Evolutionary conservation across 2,888 invertebrate species (phyloP).

Genomic region (Epinotia bilunana): DNA sequence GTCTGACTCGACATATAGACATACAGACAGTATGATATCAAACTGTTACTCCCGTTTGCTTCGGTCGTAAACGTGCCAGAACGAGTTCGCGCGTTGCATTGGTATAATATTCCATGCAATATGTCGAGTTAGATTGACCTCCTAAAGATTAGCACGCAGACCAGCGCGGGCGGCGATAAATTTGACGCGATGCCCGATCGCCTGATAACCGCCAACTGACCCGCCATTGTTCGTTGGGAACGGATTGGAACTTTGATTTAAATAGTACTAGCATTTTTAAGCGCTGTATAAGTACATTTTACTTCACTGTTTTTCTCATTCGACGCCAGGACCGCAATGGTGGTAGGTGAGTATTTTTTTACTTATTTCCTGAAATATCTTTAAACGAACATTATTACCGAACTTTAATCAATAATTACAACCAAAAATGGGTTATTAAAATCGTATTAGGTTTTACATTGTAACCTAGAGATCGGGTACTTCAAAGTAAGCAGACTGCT

Average conservation of each 20-base stretch:
- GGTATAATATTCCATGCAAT: background rate
- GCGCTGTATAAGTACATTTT: conserved; percentile 1
- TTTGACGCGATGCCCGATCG: conserved; percentile 75
- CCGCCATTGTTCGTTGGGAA: conserved; percentile 72
- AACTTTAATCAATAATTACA: no score
- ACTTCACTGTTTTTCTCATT: background rate
- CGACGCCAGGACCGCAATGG: no score
- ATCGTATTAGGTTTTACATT: background rate
- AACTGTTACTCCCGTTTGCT: background rate
- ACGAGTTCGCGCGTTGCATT: background rate
- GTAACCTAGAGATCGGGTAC: background rate
- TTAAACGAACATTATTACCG: no score
- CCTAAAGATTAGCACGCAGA: conserved; percentile 13
- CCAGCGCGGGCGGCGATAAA: conserved; percentile 66
- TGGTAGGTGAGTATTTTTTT: no score
- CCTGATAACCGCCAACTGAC: conserved; percentile 77
- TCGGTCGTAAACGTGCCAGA: background rate
- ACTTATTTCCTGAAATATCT: no score
- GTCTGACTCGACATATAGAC: no score
- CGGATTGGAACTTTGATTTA: conserved; percentile 57
- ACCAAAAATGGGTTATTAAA: background rate
- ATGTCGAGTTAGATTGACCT: background rate
- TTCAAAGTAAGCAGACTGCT: background rate
- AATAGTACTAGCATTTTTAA: conserved; percentile 36
- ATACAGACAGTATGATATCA: background rate